Percentiles rank a stretch among this genome's conserved stretches.
Conservation (phyloP, 2,797 vertebrate genomes). For the Onychomys arenicola region DNA sequence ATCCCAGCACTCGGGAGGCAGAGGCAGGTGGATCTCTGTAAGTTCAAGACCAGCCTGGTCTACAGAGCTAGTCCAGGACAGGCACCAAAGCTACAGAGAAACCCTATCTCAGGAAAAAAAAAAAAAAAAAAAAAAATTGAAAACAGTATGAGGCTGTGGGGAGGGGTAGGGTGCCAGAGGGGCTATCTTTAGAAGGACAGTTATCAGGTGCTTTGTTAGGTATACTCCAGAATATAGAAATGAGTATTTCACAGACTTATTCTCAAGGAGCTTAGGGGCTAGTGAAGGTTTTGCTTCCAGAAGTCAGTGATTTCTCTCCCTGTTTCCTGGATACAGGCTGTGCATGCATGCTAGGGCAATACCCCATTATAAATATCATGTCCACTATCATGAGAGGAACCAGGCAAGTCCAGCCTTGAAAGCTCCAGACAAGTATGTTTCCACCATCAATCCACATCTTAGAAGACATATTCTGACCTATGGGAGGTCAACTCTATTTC, state of each 20-base stretch:
- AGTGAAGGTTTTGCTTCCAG: not conserved
- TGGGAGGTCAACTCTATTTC: not conserved
- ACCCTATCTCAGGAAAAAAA: too few species aligned
- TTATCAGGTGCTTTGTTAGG: not conserved
- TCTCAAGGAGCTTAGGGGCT: not conserved
- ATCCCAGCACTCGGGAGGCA: too few species aligned
- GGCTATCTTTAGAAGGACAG: not conserved
- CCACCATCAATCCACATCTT: not conserved
- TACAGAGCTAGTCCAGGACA: too few species aligned
- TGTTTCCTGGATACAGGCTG: not conserved
- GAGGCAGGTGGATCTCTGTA: too few species aligned
- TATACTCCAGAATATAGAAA: not conserved
- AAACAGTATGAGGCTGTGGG: not conserved
- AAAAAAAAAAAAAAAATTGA: too few species aligned
- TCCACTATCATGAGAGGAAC: not conserved
- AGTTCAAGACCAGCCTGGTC: too few species aligned
- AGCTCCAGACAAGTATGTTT: not conserved
- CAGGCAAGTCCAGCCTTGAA: not conserved
- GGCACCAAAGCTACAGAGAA: too few species aligned
- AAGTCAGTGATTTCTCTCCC: not conserved
- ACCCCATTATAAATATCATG: not conserved
- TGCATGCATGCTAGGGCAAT: not conserved
- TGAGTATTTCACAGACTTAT: not conserved
- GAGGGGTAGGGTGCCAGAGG: not conserved
- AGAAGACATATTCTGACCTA: not conserved